Percentiles rank a stretch among this genome's conserved stretches.
Evolutionary conservation across 2,797 vertebrate species (phyloP).

Genomic region (Rhinichthys osculus): DNA sequence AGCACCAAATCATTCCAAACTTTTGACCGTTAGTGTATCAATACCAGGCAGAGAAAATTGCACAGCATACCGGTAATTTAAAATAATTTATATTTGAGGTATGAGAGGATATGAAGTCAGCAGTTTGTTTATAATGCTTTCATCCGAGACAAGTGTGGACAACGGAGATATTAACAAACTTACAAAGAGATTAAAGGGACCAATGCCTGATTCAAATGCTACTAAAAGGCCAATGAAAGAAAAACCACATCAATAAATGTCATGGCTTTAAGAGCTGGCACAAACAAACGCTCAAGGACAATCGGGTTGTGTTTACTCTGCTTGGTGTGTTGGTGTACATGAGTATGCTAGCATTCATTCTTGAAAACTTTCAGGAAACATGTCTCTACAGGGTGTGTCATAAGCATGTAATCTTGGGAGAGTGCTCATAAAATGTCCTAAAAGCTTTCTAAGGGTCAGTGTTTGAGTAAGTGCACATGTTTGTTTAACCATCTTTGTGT

Average conservation of each 20-base stretch:
- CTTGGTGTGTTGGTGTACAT: conserved; percentile 30
- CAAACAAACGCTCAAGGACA: conserved; percentile 52
- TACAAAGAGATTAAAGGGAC: conserved; percentile 78
- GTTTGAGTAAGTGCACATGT: conserved; percentile 54
- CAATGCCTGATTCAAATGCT: conserved; percentile 71
- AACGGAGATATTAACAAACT: conserved; percentile 55
- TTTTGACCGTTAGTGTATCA: background rate
- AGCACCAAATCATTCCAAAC: background rate
- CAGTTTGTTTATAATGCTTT: conserved; percentile 24
- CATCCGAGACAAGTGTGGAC: conserved; percentile 49
- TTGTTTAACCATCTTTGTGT: conserved; percentile 65
- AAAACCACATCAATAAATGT: conserved; percentile 76
- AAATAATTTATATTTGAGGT: conserved; percentile 5
- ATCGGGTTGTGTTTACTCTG: conserved; percentile 62
- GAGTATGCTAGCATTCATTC: conserved; percentile 1
- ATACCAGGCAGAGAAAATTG: background rate
- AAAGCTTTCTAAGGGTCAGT: conserved; percentile 61
- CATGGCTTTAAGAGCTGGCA: conserved; percentile 66
- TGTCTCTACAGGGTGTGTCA: conserved; percentile 62
- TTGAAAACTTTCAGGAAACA: conserved; percentile 49
- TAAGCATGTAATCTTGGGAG: conserved; percentile 55
- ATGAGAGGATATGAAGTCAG: conserved; percentile 34
- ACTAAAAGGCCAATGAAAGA: conserved; percentile 82
- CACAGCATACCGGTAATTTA: background rate
- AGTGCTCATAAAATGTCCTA: conserved; percentile 60